Evolutionary conservation across 2,888 invertebrate genomes (phyloP), one percentile per base, ranked within the genome.

Genomic region (Oscheius sp.): DNA sequence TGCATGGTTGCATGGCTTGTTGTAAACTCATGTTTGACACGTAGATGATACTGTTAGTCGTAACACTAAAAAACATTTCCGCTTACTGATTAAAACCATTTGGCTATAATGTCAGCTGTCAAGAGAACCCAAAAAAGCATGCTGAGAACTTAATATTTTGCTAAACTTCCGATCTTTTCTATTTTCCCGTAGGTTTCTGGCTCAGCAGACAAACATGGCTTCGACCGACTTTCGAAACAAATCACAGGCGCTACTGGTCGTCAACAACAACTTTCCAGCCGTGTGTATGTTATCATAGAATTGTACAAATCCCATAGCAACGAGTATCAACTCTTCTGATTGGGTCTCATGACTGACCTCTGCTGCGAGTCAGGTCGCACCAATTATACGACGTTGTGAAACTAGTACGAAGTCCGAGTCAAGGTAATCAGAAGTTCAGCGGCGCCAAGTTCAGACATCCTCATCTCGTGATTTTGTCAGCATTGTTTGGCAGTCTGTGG

Each of bases 311-410:
- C 5, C 60, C 60, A 60, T 60, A 35, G 60, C 60, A 37, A 60
- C 60, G 37, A 33, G 37, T 37, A 35, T 60, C 32, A 60, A 60
- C 60, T 60, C 35, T 37, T n/a, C 60, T 60, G 60, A 60, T 60
- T 60, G 60, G 13, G 32, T 60, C 60, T 11, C 60, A 37, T 60
- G 60, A 35, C n/a, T 35, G 37, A 37, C n/a, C 37, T n/a, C 35
- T 37, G 60, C 35, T 29, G n/a, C n/a, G n/a, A 37, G 60, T 13
- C 32, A 35, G 37, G 37, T 60, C 60, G 42, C 42, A 42, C 42
- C 37, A 60, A 60, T 60, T 60, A 35, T 10, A 37, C 33, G n/a
- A 33, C 11, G 60, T 35, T 29, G 60, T 29, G 60, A 60, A 60
- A 60, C 35, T 33, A 60, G 35, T 60, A 60, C 60, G 37, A 35